Percentiles rank a stretch among this genome's conserved stretches.
These are phyloP conservation scores for Entomobrya proxima DNA, from an alignment of 2,888 invertebrate species.

Conservation along the genomic window DNA sequence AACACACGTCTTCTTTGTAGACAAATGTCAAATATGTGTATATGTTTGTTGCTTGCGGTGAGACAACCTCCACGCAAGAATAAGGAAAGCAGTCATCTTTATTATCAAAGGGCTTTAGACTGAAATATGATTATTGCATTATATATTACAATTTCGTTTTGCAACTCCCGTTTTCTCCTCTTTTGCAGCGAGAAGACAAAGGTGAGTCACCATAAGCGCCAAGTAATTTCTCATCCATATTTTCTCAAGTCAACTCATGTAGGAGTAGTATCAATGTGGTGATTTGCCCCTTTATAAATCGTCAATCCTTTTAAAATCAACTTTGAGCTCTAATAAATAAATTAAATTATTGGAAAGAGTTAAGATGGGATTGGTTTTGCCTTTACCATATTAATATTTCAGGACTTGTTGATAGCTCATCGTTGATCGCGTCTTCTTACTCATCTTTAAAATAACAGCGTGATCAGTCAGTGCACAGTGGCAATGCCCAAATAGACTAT, in stretches of 20 bases:
- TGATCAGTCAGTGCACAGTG: constrained; percentile 20
- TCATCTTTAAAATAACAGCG: background rate
- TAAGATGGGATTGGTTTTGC: background rate
- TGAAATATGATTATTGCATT: constrained; percentile 58
- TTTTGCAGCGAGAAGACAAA: background rate
- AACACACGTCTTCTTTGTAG: constrained; percentile 29
- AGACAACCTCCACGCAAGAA: constrained; percentile 48
- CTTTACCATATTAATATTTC: constrained; percentile 18
- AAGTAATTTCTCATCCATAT: background rate
- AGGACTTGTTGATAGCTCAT: constrained; percentile 1
- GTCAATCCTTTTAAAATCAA: background rate
- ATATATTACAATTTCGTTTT: constrained; percentile 34
- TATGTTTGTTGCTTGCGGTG: constrained; percentile 40
- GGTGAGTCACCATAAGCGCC: constrained; percentile 17
- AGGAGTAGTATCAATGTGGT: background rate
- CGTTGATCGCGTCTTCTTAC: constrained; percentile 2
- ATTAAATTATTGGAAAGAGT: background rate
- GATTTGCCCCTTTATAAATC: background rate
- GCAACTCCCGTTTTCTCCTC: constrained; percentile 7
- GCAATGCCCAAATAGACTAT: constrained; percentile 24
- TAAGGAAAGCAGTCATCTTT: constrained; percentile 20
- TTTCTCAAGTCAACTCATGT: background rate
- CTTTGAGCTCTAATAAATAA: background rate
- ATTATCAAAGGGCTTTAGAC: background rate
- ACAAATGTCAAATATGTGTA: constrained; percentile 37